A percentile compares a stretch with the other conserved stretches of the same genome.
Evolutionary conservation across 2,888 invertebrate genomes (phyloP).

Genomic region (Epinotia nisella): DNA sequence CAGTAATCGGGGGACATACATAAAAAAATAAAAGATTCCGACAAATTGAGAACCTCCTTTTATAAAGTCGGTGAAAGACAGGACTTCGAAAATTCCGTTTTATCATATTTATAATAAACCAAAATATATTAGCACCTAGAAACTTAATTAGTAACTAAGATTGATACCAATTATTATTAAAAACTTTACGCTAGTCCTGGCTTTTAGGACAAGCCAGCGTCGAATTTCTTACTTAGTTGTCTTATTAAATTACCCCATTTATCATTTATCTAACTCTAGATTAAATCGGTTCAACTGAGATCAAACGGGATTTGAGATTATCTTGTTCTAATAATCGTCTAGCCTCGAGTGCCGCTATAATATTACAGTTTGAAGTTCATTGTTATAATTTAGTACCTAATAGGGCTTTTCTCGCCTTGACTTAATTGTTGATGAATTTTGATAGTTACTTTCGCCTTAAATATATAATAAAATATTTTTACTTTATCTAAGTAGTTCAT

Average conservation of each 20-base stretch:
- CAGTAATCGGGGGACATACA: too few relatives aligned
- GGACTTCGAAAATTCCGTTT: too few relatives aligned
- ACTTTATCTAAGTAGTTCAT: too few relatives aligned
- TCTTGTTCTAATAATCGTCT: neutral
- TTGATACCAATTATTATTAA: conserved; percentile 1
- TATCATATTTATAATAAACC: neutral
- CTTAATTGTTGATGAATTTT: too few relatives aligned
- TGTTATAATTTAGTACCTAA: neutral
- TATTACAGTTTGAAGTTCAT: neutral
- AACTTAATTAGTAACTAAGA: neutral
- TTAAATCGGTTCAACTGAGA: conserved; percentile 1
- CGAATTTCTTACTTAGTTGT: neutral
- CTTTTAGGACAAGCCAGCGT: neutral
- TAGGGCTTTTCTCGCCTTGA: too few relatives aligned
- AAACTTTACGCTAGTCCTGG: neutral
- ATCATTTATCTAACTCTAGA: neutral
- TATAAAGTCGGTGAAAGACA: too few relatives aligned
- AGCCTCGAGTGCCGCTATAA: neutral
- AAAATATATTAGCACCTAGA: neutral
- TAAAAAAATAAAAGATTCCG: too few relatives aligned
- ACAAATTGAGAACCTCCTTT: too few relatives aligned
- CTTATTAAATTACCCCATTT: conserved; percentile 14
- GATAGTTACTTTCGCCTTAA: too few relatives aligned
- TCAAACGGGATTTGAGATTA: neutral
- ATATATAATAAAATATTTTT: too few relatives aligned